Conservation (phyloP, 2,888 invertebrate genomes). For the Malthinus seriepunctatus region DNA sequence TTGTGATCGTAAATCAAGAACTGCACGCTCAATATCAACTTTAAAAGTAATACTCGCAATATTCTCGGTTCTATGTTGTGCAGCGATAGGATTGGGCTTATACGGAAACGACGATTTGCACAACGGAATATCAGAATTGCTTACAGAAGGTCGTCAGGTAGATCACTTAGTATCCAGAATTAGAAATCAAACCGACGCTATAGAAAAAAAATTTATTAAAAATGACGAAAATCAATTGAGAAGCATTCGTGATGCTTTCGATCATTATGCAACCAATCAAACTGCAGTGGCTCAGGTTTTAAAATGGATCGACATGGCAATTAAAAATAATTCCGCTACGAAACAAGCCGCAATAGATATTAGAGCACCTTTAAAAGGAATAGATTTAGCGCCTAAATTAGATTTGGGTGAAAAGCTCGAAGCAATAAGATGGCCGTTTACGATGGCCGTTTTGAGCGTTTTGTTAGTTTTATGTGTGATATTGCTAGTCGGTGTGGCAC, state of each 20-base stretch:
- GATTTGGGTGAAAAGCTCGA: constrained; percentile 71
- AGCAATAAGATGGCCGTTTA: constrained; percentile 80
- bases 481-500: constrained; percentile 85
- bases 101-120: constrained; percentile 95
- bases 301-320: constrained; percentile 68
- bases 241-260: constrained; percentile 75
- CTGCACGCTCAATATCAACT: constrained; percentile 85
- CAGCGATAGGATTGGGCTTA: constrained; percentile 85
- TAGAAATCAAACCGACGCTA: constrained; percentile 78
- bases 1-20: constrained; percentile 91
- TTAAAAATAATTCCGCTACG: constrained; percentile 75
- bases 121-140: constrained; percentile 82
- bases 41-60: constrained; percentile 80
- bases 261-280: constrained; percentile 76
- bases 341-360: constrained; percentile 78
- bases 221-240: constrained; percentile 66
- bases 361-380: constrained; percentile 62
- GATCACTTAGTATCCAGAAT: constrained; percentile 79
- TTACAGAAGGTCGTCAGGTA: constrained; percentile 79
- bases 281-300: constrained; percentile 74
- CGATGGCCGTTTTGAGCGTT: constrained; percentile 84
- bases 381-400: constrained; percentile 67
- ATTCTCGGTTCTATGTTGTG: constrained; percentile 85
- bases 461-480: constrained; percentile 87
- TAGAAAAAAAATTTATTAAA: constrained; percentile 70